Base-by-base conservation (phyloP, 2,797 vertebrate genomes). In the Enteromius trimaculatus region DNA sequence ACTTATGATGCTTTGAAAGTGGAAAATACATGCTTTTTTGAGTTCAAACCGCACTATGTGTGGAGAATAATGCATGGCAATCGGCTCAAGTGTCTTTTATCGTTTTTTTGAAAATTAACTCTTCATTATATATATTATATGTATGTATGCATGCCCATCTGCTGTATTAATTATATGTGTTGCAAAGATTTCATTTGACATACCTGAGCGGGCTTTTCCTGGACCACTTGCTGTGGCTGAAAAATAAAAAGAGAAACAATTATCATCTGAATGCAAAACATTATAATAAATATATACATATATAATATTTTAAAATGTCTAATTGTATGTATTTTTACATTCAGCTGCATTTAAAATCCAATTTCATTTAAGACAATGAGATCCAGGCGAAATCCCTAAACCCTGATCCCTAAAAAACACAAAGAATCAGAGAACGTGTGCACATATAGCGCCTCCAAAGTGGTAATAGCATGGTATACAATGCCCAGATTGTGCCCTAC, bases 181-280 rank as follows among this genome's bases (percentile, higher is more conserved):
- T 55, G 16, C 39, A 58, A 65, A 77, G n/a, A 19, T 60, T 77
- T 14, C 0, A 8, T n/a, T 21, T 80, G 16, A 89, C 95, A 92
- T 96, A 98, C 97, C 97, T 96, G 96, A 96, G 95, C 94, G 92
- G 96, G 95, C 91, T 96, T 97, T 95, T 98, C 97, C 93, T 96
- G 96, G 93, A 97, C 94, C 69, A 96, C 96, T 95, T 97, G 96
- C 86, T 97, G 96, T 90, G 97, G 97, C 97, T 98, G 92, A 70
- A 95, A 95, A 83, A 91, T 53, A 90, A 14, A 64, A 34, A 77
- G n/a, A 86, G 68, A 87, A 60, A 89, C 6, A 11, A 70, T 86
- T 82, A 77, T 7, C 13, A 68, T 11, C 26, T 74, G 58, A 19
- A 81, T 64, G 31, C 9, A 64, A 60, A 23, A 31, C 47, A 31